Conservation (phyloP, 2,888 invertebrate species). For the Folsomia manolachei region DNA sequence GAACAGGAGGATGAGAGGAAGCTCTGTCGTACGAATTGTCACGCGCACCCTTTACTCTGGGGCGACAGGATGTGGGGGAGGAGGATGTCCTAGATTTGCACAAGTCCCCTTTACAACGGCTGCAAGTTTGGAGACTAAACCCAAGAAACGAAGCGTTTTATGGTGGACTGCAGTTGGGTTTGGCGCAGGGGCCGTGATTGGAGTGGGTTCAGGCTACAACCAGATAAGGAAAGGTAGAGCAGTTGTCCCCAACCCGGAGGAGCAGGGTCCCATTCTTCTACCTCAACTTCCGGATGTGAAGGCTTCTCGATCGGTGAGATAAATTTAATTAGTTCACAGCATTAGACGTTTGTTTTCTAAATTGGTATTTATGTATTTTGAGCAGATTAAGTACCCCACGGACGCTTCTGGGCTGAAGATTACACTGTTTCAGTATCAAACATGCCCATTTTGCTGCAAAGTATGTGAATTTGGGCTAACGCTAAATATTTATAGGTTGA, state of each 20-base stretch:
- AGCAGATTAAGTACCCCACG: conserved; percentile 65
- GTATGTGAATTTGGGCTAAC: conserved; percentile 54
- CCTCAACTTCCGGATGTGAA: conserved; percentile 51
- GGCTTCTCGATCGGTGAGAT: conserved; percentile 57
- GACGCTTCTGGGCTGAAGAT: conserved; percentile 72
- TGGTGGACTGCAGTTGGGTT: conserved; percentile 55
- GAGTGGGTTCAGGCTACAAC: conserved; percentile 57
- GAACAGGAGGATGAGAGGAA: not conserved
- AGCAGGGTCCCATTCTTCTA: conserved; percentile 54
- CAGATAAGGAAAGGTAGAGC: conserved; percentile 55
- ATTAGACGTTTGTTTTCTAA: conserved; percentile 14
- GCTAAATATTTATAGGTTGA: not conserved
- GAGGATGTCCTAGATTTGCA: not conserved
- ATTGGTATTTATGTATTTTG: conserved; percentile 52
- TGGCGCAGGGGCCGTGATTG: conserved; percentile 56
- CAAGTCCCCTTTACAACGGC: conserved; percentile 1
- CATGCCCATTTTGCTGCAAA: conserved; percentile 97
- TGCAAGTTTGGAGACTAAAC: not conserved
- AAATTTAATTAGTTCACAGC: not conserved
- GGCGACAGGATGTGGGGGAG: no score
- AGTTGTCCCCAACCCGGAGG: conserved; percentile 55
- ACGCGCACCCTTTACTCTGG: not conserved
- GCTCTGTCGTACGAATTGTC: conserved; percentile 5
- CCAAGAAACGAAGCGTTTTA: conserved; percentile 42
- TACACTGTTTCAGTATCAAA: conserved; percentile 91